These are phyloP conservation scores for Zosterops hypoxanthus DNA, from an alignment of 2,113 vertebrate genomes.

Conservation along the genomic window DNA sequence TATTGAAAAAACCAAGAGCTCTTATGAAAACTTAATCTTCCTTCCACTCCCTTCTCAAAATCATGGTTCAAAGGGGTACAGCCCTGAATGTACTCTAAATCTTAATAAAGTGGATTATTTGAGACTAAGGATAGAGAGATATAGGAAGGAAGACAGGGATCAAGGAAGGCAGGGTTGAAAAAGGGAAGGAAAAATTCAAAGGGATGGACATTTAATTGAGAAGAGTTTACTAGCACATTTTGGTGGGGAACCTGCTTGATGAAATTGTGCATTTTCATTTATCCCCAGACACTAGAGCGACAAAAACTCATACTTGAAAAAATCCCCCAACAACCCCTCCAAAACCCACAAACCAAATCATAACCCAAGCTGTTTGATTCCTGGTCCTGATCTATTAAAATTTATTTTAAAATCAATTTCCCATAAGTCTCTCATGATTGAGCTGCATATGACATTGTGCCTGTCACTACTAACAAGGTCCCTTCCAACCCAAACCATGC, in stretches of 20 bases:
- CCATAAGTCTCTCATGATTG: not conserved
- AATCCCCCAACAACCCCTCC: fast-evolving
- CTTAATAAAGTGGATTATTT: not conserved
- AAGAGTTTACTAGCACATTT: not conserved
- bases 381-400: not conserved
- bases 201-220: not conserved
- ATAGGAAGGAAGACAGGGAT: not conserved
- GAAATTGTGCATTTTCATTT: not conserved
- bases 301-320: not conserved
- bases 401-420: not conserved
- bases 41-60: not conserved
- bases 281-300: not conserved
- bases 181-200: not conserved
- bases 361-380: not conserved
- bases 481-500: not conserved
- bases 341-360: not conserved
- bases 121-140: not conserved
- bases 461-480: not conserved
- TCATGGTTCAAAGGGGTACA: fast-evolving
- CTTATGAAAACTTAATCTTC: not conserved
- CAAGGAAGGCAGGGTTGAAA: not conserved
- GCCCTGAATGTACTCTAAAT: not conserved
- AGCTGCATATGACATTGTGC: not conserved
- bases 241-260: not conserved
- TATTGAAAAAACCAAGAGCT: not conserved